Evolutionary conservation across 2,888 invertebrate genomes (phyloP).

Genomic region (Diarsia rubi): DNA sequence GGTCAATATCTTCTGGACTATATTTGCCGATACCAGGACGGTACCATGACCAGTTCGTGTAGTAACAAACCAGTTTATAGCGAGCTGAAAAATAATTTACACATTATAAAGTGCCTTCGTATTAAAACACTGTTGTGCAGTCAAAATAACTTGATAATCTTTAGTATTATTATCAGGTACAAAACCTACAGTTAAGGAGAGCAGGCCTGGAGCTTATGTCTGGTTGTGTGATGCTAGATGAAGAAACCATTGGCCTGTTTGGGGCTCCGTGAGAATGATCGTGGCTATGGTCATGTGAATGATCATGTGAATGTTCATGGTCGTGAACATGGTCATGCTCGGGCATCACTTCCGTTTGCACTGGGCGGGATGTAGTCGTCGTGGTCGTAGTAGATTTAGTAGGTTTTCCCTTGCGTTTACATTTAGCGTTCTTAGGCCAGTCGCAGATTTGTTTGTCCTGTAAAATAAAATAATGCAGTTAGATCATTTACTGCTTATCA

Average conservation of each 20-base stretch:
- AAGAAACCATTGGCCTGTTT: slow-evolving; percentile 72
- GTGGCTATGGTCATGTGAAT: slow-evolving; percentile 50
- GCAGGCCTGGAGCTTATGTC: slow-evolving; percentile 76
- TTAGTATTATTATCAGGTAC: slow-evolving; percentile 59
- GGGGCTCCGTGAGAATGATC: slow-evolving; percentile 60
- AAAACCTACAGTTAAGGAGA: slow-evolving; percentile 80
- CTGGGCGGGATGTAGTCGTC: slow-evolving; percentile 69
- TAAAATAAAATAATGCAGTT: slow-evolving; percentile 39
- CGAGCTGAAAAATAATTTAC: slow-evolving; percentile 89
- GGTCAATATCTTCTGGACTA: slow-evolving; percentile 96
- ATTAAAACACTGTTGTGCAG: slow-evolving; percentile 1
- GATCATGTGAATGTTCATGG: slow-evolving; percentile 52
- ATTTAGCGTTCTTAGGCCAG: slow-evolving; percentile 93
- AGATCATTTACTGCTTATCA: not conserved
- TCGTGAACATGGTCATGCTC: slow-evolving; percentile 43
- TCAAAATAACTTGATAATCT: slow-evolving; percentile 24
- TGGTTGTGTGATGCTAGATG: slow-evolving; percentile 79
- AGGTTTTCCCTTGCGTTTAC: slow-evolving; percentile 80
- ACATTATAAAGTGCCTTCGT: not conserved
- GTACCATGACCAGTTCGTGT: slow-evolving; percentile 98
- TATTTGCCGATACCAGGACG: slow-evolving; percentile 95
- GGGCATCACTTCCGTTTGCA: slow-evolving; percentile 63
- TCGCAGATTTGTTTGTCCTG: slow-evolving; percentile 93
- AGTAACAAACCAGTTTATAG: slow-evolving; percentile 97
- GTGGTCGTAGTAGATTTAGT: slow-evolving; percentile 72